Evolutionary conservation across 2,888 invertebrate genomes (phyloP).

Genomic region (Melikaiella ostensackeni): DNA sequence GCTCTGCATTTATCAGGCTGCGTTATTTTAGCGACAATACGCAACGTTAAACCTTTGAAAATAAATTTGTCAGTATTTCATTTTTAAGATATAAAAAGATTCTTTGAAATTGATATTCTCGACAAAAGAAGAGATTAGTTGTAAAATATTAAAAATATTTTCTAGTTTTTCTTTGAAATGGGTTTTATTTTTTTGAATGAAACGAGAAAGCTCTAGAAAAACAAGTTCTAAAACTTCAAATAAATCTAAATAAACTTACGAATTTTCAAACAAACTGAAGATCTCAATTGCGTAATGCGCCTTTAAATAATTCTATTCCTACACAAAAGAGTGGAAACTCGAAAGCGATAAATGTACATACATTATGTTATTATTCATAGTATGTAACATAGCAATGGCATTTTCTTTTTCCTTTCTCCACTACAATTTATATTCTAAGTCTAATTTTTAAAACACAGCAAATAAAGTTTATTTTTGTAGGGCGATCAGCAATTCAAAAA

Average conservation of each 20-base stretch:
- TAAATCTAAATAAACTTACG: background rate
- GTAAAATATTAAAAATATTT: background rate
- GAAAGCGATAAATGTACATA: conserved; percentile 16
- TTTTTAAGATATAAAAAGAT: background rate
- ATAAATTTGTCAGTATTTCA: background rate
- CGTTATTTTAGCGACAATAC: background rate
- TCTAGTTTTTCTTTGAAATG: background rate
- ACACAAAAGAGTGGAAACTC: conserved; percentile 2
- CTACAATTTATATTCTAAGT: background rate
- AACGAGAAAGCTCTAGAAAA: background rate
- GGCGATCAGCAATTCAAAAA: background rate
- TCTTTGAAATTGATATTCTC: background rate
- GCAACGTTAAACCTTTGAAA: background rate
- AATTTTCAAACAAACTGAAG: background rate
- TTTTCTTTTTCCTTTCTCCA: background rate
- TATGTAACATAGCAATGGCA: background rate
- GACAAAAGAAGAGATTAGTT: background rate
- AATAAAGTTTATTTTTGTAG: background rate
- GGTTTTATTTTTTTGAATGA: background rate
- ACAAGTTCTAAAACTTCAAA: background rate
- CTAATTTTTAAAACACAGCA: conserved; percentile 5
- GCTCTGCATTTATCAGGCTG: background rate
- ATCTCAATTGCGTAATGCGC: background rate
- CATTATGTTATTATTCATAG: background rate
- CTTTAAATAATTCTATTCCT: background rate